phyloP scores from a whole-genome alignment of 2,888 invertebrate genomes.

The Amblyjoppa fuscipennis region DNA sequence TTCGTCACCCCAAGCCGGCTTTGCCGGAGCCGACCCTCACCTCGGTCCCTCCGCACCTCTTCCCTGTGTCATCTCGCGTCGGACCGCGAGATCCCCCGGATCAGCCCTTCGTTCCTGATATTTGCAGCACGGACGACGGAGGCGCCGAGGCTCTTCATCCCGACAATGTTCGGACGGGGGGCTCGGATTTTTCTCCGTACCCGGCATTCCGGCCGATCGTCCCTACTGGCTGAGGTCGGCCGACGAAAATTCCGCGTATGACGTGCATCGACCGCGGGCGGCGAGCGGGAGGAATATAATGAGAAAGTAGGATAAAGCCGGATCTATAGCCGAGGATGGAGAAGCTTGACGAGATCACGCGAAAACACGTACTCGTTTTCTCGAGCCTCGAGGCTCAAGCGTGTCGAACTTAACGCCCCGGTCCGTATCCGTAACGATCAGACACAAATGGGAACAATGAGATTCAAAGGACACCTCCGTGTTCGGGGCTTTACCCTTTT shows the following conservation, averaged over 20 bases:
- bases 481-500: slow-evolving; percentile 54
- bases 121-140: slow-evolving; percentile 18
- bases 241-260: slow-evolving; percentile 40
- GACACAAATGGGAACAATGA: slow-evolving; percentile 67
- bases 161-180: not conserved
- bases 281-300: slow-evolving; percentile 54
- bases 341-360: not conserved
- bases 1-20: slow-evolving; percentile 69
- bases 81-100: slow-evolving; percentile 65
- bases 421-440: slow-evolving; percentile 34
- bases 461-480: slow-evolving; percentile 38
- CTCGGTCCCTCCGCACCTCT: slow-evolving; percentile 40
- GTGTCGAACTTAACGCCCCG: not conserved
- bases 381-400: not conserved
- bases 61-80: slow-evolving; percentile 53
- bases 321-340: not conserved
- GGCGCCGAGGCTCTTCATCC: not conserved
- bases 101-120: slow-evolving; percentile 62
- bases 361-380: not conserved
- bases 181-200: slow-evolving; percentile 36
- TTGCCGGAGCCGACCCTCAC: slow-evolving; percentile 60
- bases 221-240: not conserved
- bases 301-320: slow-evolving; percentile 49
- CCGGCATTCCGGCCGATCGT: not conserved
- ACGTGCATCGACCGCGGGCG: not conserved